Base-by-base conservation (phyloP, 1,140 invertebrate species). In the Drosophila burlai region DNA sequence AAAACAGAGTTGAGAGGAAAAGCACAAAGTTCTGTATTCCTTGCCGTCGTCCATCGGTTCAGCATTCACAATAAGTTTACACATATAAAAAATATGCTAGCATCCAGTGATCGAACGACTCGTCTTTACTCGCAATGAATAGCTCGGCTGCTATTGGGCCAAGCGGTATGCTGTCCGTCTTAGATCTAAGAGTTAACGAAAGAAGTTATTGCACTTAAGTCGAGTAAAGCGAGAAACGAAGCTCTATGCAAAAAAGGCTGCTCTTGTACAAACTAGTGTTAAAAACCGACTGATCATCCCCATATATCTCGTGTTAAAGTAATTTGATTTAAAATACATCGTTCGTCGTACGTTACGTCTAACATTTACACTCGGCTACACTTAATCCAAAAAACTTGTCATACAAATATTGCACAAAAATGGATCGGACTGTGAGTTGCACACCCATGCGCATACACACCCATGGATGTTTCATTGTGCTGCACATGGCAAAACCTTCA, bases 391-490 rank as follows among this genome's bases (percentile, higher is more conserved):
- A 90, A 90, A 90, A 84, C 76, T 82, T 90, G 86, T 90, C 85
- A 91, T 90, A 90, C 86, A 90, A 90, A 90, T 90, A 90, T 90
- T 90, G 85, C 85, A 90, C 85, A 90, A 90, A 87, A 90, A 90
- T 90, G 85, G 85, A 90, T 90, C 85, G 85, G 85, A 90, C 85
- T 85, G 79, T 90, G 76, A 90, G 81, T 90, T 78, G 75, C 68
- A 57, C 55, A 59, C 50, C 63, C 55, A 61, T 69, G 46, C 40
- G 71, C 69, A 49, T 60, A 65, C 65, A 67, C 65, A 67, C 81
- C 36, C 21, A n/a, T 38, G 36, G 21, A 59, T 76, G 64, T 54
- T 84, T 76, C 57, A 76, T 63, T 80, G 80, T 67, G 72, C 73
- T 62, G 72, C 83, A 50, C 55, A 54, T 76, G 73, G 71, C 72